These are phyloP conservation scores for Saimiri boliviensis DNA, from an alignment of 2,113 vertebrate species.

Conservation along the genomic window DNA sequence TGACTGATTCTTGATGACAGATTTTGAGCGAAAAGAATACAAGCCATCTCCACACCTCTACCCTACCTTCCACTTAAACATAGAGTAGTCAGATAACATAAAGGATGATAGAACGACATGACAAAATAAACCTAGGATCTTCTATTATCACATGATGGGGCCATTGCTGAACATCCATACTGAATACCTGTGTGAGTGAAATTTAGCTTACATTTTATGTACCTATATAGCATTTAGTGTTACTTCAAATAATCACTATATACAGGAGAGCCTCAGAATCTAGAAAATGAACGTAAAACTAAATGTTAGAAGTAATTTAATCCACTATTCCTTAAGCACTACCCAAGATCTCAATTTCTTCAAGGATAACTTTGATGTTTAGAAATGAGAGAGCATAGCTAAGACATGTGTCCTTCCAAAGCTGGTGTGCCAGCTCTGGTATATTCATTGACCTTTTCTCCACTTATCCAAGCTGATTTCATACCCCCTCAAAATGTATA, in stretches of 20 bases:
- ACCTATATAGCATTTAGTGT: neutral
- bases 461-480: neutral
- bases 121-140: neutral
- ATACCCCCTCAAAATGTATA: neutral
- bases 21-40: neutral
- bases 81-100: neutral
- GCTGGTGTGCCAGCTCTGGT: neutral
- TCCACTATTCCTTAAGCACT: neutral
- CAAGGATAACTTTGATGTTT: neutral
- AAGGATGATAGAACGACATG: neutral
- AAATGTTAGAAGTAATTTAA: neutral
- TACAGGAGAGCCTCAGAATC: neutral
- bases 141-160: neutral
- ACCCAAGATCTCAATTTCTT: neutral
- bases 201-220: neutral
- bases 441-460: conserved; percentile 15
- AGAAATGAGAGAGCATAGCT: neutral
- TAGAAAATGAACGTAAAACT: neutral
- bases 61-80: neutral
- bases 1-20: neutral
- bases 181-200: neutral
- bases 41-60: neutral
- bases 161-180: fast-evolving
- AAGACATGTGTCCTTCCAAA: neutral
- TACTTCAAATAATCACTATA: neutral